Base-by-base conservation (phyloP, 2,113 vertebrate genomes). In the Trochalopteron elliotii region DNA sequence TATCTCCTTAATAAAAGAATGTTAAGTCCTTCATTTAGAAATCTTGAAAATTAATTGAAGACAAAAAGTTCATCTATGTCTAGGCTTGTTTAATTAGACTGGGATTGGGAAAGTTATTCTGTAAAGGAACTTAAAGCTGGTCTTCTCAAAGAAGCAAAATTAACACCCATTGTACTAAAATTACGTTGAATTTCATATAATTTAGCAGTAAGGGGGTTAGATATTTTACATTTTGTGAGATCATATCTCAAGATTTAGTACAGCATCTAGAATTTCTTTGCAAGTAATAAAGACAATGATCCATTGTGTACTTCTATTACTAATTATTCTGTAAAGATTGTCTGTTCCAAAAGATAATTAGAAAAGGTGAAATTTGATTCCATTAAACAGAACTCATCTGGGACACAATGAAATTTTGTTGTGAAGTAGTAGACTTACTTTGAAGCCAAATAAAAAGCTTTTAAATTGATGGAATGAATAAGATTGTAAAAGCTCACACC, bases 281-380 rank as follows among this genome's bases (percentile, higher is more conserved):
- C 86, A 92, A 89, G 95, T 95, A 96, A 97, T 96, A 98, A 98
- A 98, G 96, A 98, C 98, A 98, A 98, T 97, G 97, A 96, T 92
- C 98, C 96, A 98, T 98, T 98, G 97, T 98, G 97, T 98, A 97
- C 97, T 98, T 98, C 97, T 98, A 93, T 98, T 98, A 98, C 98
- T 98, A 98, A 98, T 98, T 98, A 98, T 98, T 98, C 97, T 97
- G 96, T 98, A 98, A 98, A 98, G 98, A 98, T 98, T 98, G 97
- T 97, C 97, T 98, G 97, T 96, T 97, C 96, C 93, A 96, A 97
- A 98, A 98, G 98, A 98, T 98, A 98, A 98, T 98, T 98, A 98
- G 97, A 98, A 98, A 98, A 98, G 97, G 97, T 97, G 98, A 98
- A 98, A 98, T 97, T 97, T 98, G 98, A 98, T 98, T 98, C 98